Percentiles rank a stretch among this genome's conserved stretches.
Evolutionary conservation across 2,797 vertebrate species (phyloP).

Genomic region (Benthosema pterotum): DNA sequence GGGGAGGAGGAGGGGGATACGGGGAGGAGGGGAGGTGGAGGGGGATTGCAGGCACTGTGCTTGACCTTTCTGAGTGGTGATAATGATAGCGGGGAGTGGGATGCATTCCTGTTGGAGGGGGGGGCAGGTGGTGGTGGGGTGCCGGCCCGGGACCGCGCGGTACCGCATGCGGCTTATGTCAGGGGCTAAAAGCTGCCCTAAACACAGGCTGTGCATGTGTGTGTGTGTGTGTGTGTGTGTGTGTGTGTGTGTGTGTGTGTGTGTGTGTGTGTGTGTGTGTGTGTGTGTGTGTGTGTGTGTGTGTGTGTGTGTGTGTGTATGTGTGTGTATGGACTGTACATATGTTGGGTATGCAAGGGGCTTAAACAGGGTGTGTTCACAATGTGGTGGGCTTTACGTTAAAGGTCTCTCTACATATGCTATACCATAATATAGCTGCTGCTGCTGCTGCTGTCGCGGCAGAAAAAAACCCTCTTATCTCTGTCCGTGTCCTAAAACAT

Average conservation of each 20-base stretch:
- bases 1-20: slow-evolving; percentile 44
- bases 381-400: slow-evolving; percentile 34
- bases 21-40: slow-evolving; percentile 16
- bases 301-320: neutral
- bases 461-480: too few species aligned
- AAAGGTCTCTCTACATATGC: slow-evolving; percentile 8
- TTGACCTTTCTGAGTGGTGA: slow-evolving; percentile 75
- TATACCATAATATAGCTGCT: too few species aligned
- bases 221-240: neutral
- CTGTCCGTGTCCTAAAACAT: too few species aligned
- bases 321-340: too few species aligned
- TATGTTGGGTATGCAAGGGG: neutral
- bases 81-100: slow-evolving; percentile 64
- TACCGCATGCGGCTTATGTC: too few species aligned
- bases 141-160: too few species aligned
- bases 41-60: slow-evolving; percentile 61
- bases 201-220: slow-evolving; percentile 22
- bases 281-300: neutral
- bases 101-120: slow-evolving; percentile 41
- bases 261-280: slow-evolving; percentile 8
- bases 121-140: too few species aligned
- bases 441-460: too few species aligned
- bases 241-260: neutral
- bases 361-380: slow-evolving; percentile 44
- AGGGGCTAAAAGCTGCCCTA: slow-evolving; percentile 16